Evolutionary conservation across 1,140 invertebrate species (phyloP), one percentile per base, ranked within the genome.

Genomic region (Drosophila orena): DNA sequence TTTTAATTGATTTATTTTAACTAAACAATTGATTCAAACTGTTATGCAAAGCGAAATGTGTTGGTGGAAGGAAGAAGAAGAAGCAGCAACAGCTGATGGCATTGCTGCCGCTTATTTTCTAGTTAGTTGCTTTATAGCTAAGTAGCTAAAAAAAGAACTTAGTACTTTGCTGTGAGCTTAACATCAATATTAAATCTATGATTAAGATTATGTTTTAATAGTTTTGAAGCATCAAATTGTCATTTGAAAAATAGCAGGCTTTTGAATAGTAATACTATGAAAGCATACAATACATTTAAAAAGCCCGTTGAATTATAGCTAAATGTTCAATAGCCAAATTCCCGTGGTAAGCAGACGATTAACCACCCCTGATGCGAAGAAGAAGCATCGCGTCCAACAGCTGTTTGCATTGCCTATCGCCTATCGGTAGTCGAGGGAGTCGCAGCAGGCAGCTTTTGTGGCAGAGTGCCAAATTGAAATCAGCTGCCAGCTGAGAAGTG

Each of bases 1-100:
- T 97, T 92, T 94, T 89, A 68, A 78, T 80, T 79, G 22, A 80
- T 56, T 66, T 62, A 54, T 53, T 50, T 61, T 2, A 5, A 47
- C 49, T 17, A 42, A 50, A 8, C 34, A 50, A 59, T 38, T 55
- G 34, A 7, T 24, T 15, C 24, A 17, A 30, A 64, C 11, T 86
- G 83, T 85, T 85, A 86, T 88, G 81, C 81, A 85, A 85, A 81
- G 55, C 50, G 34, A 37, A 49, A 65, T 68, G 59, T 65, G 59
- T 68, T 52, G 53, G 52, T 47, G 24, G 14, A 10, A 34, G 24
- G 38, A 49, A 11, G 49, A 34, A 24, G 40, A 58, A 61, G 78
- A 49, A 40, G 38, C 15, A 5, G 62, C 6, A 40, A 27, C 50
- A 64, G 61, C 60, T 54, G 3, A 14, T 10, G 12, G 0, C 34